These are phyloP conservation scores for rabbit (Oryctolagus cuniculus) DNA, from an alignment of 2,113 vertebrate species.

Conservation along the genomic window DNA sequence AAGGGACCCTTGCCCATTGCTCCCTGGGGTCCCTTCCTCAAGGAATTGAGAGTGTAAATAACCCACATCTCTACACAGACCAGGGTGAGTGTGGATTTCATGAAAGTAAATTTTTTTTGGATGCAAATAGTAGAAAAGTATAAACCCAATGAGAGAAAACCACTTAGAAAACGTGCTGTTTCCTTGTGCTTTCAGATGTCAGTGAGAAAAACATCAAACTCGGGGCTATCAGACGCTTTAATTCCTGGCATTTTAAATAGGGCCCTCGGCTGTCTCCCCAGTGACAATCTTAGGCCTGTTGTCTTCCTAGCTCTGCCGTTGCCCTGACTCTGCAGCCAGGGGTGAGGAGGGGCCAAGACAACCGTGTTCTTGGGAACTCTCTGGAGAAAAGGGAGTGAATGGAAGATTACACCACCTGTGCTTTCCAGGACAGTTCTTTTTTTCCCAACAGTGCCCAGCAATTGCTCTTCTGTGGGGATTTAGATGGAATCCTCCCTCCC, in stretches of 20 bases:
- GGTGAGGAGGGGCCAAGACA: accelerated
- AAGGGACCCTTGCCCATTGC: accelerated
- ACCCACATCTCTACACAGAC: accelerated
- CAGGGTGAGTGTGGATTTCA: neutral
- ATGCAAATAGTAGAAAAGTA: neutral
- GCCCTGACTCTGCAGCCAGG: accelerated
- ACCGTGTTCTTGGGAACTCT: neutral
- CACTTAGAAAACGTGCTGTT: neutral
- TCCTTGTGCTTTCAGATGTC: neutral
- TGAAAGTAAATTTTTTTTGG: neutral
- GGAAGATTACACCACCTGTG: accelerated
- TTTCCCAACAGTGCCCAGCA: too few species aligned
- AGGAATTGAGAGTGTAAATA: neutral
- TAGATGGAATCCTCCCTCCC: accelerated
- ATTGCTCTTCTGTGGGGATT: too few species aligned
- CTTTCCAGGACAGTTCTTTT: neutral
- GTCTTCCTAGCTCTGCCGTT: neutral
- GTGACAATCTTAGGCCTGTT: accelerated
- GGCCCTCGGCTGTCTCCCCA: accelerated
- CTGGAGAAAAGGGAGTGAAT: neutral
- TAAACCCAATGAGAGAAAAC: accelerated
- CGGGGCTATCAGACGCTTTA: neutral
- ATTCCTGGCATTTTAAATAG: neutral
- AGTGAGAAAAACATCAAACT: neutral
- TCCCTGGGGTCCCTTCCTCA: neutral